Percentiles rank a stretch among this genome's conserved stretches.
Evolutionary conservation across 1,140 invertebrate genomes (phyloP).

Genomic region (Littorina saxatilis): DNA sequence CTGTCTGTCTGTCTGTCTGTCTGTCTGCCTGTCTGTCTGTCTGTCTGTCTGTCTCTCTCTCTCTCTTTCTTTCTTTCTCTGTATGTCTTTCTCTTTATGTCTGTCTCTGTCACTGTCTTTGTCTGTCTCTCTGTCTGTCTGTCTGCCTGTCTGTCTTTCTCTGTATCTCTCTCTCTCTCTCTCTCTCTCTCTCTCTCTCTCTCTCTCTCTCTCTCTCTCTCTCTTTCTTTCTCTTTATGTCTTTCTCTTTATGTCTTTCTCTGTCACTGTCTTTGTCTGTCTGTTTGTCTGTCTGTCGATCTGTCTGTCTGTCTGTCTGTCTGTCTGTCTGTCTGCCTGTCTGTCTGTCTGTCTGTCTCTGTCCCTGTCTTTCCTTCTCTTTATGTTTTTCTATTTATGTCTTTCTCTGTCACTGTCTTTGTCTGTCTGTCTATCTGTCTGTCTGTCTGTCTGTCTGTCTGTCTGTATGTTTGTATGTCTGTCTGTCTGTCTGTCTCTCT

Average conservation of each 20-base stretch:
- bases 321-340: too few relatives aligned
- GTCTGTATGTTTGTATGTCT: too few relatives aligned
- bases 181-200: slow-evolving; percentile 15
- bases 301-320: too few relatives aligned
- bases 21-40: not conserved
- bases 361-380: too few relatives aligned
- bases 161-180: slow-evolving; percentile 6
- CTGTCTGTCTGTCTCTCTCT: not conserved
- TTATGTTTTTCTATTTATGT: too few relatives aligned
- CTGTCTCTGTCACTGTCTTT: not conserved
- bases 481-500: too few relatives aligned
- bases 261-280: too few relatives aligned
- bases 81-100: not conserved
- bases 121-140: not conserved
- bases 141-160: not conserved
- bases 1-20: not conserved
- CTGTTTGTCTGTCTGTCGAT: too few relatives aligned
- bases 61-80: not conserved
- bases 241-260: not conserved
- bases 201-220: slow-evolving; percentile 15
- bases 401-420: too few relatives aligned
- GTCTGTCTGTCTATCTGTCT: too few relatives aligned
- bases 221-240: not conserved
- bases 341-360: too few relatives aligned
- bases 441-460: too few relatives aligned